These are phyloP conservation scores for Strigamia maritima DNA, from an alignment of 2,888 invertebrate species.

Conservation along the genomic window DNA sequence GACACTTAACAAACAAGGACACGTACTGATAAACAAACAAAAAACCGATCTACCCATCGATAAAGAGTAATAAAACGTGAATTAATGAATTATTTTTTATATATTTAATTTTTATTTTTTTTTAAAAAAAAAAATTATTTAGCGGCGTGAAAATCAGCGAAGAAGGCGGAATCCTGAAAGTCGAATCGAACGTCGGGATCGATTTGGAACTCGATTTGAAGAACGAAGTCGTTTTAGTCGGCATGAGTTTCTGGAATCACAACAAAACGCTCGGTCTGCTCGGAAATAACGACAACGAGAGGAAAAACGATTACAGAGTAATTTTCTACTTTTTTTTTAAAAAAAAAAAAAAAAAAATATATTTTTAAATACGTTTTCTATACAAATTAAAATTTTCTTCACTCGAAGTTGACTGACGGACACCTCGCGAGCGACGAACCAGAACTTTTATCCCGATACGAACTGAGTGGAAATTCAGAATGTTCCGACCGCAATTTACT, in stretches of 20 bases:
- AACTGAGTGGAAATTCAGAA: background rate
- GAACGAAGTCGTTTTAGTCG: background rate
- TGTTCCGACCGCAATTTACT: background rate
- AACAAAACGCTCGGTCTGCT: constrained; percentile 35
- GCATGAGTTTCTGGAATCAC: constrained; percentile 31
- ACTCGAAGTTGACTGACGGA: background rate
- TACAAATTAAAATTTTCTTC: background rate
- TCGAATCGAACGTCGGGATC: background rate
- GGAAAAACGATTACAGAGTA: constrained; percentile 20
- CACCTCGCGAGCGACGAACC: background rate
- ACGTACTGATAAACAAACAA: background rate
- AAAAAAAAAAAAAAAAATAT: too few relatives aligned
- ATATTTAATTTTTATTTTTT: too few relatives aligned
- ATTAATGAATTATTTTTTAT: too few relatives aligned
- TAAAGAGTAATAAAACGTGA: too few relatives aligned
- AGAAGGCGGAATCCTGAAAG: background rate
- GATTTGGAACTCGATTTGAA: background rate
- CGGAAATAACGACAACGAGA: constrained; percentile 38
- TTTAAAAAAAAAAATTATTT: too few relatives aligned
- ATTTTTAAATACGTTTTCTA: background rate
- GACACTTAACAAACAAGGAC: background rate
- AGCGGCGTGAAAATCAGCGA: background rate
- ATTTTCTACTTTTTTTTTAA: background rate
- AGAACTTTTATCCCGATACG: background rate
- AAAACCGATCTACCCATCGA: background rate